Base-by-base conservation (phyloP, 1,140 invertebrate genomes). In the Eriocheir sinensis region DNA sequence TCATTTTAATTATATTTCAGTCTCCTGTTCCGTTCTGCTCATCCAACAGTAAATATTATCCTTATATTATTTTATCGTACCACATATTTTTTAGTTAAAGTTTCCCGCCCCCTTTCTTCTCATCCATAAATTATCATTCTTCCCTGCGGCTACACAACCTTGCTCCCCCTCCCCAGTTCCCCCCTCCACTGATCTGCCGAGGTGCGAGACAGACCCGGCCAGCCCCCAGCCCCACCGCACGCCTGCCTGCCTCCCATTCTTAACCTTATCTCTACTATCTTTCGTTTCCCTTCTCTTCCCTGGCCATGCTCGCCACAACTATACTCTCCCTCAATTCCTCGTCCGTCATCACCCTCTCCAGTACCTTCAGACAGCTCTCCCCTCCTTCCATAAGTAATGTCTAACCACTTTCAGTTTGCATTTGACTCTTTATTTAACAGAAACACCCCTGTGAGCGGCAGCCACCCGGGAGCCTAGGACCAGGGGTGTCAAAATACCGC, bases 341-440 rank as follows among this genome's bases (percentile, higher is more conserved):
- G 60, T 72, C 60, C n/a, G 60, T 72, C 60, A 72, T 72, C 60
- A 72, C 60, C 60, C 60, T 72, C 60, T 27, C 60, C 21, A 72
- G 60, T 72, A 72, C 60, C 60, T 72, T 72, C 60, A 72, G 60
- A 72, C 60, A 72, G 60, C 60, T 72, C 60, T 72, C 60, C 60
- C 60, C 60, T 72, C 60, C 60, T 72, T 72, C 60, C 60, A 72
- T 72, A 72, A 72, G 60, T 72, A 72, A 72, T 72, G 21, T n/a
- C 60, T 72, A 72, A 21, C 60, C 60, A 72, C 60, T 72, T 72
- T 72, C 60, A 72, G 60, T 72, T 72, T 72, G 60, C 60, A 72
- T 12, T 72, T 72, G 60, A 72, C 60, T 72, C 60, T 72, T 72
- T 72, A 72, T 72, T 72, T n/a, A 72, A 72, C 60, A 72, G 60